phyloP scores from a whole-genome alignment of 2,888 invertebrate species.

The Chironomus tentans region DNA sequence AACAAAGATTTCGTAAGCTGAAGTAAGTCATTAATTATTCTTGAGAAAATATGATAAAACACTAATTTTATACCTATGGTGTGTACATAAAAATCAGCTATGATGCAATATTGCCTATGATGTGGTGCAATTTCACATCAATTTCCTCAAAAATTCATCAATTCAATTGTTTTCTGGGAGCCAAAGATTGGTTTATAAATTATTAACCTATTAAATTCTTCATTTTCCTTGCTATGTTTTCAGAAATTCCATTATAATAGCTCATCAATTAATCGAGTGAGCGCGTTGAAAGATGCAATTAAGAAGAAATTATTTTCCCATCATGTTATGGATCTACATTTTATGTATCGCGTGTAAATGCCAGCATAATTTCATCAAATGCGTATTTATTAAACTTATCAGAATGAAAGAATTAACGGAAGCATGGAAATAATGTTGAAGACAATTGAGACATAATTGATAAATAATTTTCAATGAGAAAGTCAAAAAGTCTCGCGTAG shows the following conservation, averaged over 20 bases:
- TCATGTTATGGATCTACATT: neutral
- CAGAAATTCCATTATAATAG: neutral
- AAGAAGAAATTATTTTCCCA: neutral
- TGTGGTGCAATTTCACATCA: neutral
- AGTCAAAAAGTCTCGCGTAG: neutral
- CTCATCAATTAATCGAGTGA: conserved; percentile 1
- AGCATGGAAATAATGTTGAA: neutral
- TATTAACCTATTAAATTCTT: neutral
- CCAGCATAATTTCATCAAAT: neutral
- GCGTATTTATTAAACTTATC: no score
- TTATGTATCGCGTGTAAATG: neutral
- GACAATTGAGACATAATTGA: neutral
- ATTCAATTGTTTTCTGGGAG: neutral
- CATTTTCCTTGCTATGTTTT: neutral
- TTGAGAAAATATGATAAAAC: no score
- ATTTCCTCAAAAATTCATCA: neutral
- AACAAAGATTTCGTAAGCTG: no score
- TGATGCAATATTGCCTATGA: neutral
- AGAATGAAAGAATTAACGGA: neutral
- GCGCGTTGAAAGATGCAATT: conserved; percentile 12
- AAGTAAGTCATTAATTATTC: no score
- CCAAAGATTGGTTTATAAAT: neutral
- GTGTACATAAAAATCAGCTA: no score
- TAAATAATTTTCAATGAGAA: neutral
- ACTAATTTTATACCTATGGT: no score